A percentile compares a stretch with the other conserved stretches of the same genome.
Evolutionary conservation across 2,888 invertebrate genomes (phyloP).

Genomic region (Augiades crinisus): DNA sequence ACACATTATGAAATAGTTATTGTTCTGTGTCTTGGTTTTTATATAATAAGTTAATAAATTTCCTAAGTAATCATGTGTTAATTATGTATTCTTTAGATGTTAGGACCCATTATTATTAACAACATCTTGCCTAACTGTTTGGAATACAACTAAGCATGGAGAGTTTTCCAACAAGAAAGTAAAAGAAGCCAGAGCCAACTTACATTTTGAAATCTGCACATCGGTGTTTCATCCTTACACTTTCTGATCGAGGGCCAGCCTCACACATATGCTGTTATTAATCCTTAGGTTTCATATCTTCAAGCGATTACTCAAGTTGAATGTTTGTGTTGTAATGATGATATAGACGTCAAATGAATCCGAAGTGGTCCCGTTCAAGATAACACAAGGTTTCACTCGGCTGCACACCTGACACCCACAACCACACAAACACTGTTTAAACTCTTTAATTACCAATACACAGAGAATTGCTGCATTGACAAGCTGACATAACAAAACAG

Average conservation of each 20-base stretch:
- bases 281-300: slow-evolving; percentile 23
- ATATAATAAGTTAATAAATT: too few species aligned
- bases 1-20: too few species aligned
- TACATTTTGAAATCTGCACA: slow-evolving; percentile 25
- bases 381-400: slow-evolving; percentile 24
- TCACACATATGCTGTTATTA: background rate
- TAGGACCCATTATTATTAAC: background rate
- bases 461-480: slow-evolving; percentile 38
- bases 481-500: slow-evolving; percentile 26
- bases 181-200: background rate
- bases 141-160: too few species aligned
- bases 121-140: too few species aligned
- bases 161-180: slow-evolving; percentile 5
- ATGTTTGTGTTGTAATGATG: slow-evolving; percentile 3
- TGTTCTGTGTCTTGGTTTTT: too few species aligned
- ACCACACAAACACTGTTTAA: slow-evolving; percentile 44
- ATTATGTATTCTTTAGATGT: too few species aligned
- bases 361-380: slow-evolving; percentile 23
- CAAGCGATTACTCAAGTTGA: background rate
- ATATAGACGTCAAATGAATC: slow-evolving; percentile 37
- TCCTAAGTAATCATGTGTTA: too few species aligned
- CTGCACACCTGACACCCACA: slow-evolving; percentile 30
- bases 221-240: slow-evolving; percentile 23
- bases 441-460: slow-evolving; percentile 41
- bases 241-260: slow-evolving; percentile 1